Evolutionary conservation across 2,113 vertebrate species (phyloP).

Genomic region (Catharus minimus): DNA sequence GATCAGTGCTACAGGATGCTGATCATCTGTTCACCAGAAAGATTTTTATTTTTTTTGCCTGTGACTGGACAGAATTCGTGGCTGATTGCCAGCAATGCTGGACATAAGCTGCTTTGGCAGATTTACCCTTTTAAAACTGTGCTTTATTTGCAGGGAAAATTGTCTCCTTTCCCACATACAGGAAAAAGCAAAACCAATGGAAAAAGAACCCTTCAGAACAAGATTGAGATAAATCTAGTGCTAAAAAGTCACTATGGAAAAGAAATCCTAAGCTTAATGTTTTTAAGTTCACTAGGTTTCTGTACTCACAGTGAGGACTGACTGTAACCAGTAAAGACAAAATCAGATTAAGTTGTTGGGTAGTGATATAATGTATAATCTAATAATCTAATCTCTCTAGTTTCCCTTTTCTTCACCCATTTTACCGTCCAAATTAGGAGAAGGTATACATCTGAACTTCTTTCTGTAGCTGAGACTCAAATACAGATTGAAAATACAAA

Average conservation of each 20-base stretch:
- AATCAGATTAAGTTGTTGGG: slow-evolving; percentile 20
- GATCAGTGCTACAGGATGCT: neutral
- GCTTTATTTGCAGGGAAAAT: neutral
- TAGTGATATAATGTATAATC: neutral
- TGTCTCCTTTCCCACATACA: neutral
- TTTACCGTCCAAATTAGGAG: neutral
- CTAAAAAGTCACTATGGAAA: neutral
- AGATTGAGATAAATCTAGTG: neutral
- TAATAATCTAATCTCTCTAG: neutral
- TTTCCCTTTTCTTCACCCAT: neutral
- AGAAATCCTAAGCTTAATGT: neutral
- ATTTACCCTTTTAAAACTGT: slow-evolving; percentile 18
- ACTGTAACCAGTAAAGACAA: neutral
- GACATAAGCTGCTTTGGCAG: slow-evolving; percentile 39
- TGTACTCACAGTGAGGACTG: neutral
- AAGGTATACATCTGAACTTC: neutral
- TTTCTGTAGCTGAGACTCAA: neutral
- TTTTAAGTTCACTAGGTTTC: neutral
- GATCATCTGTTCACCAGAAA: slow-evolving; percentile 21
- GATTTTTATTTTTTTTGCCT: neutral
- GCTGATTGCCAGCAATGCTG: slow-evolving; percentile 4
- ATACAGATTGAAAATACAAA: neutral
- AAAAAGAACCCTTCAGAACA: neutral
- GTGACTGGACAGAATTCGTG: slow-evolving; percentile 25
- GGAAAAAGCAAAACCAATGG: neutral